These are phyloP conservation scores for Podabrus alpinus DNA, from an alignment of 2,888 invertebrate species.

Conservation along the genomic window DNA sequence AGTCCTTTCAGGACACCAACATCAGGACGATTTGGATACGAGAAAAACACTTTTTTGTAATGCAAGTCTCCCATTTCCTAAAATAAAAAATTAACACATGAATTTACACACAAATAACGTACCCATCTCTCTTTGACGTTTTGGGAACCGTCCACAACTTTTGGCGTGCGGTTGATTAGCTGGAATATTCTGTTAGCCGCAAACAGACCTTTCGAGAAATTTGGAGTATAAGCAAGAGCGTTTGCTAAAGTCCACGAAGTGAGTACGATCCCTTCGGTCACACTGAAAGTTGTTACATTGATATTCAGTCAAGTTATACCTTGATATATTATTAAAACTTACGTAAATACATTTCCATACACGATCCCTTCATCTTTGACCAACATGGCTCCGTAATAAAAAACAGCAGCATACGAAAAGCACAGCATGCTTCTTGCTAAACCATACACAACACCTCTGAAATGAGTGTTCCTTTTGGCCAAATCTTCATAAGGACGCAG, in stretches of 20 bases:
- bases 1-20: constrained; percentile 71
- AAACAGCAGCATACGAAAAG: constrained; percentile 71
- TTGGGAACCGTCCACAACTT: constrained; percentile 55
- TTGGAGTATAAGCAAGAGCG: constrained; percentile 74
- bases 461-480: constrained; percentile 66
- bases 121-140: constrained; percentile 46
- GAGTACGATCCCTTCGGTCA: background rate
- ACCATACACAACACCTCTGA: constrained; percentile 70
- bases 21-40: constrained; percentile 77
- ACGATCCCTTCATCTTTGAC: constrained; percentile 62
- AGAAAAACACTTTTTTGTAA: constrained; percentile 70
- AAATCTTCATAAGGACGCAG: constrained; percentile 64
- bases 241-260: constrained; percentile 32
- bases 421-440: constrained; percentile 72
- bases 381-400: constrained; percentile 73
- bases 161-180: constrained; percentile 65
- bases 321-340: no score
- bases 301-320: no score
- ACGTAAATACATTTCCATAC: constrained; percentile 72
- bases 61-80: constrained; percentile 67
- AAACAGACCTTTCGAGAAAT: constrained; percentile 77
- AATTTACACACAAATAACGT: background rate
- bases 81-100: background rate
- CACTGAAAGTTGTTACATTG: background rate
- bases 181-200: constrained; percentile 72